Conservation (phyloP, 1,140 invertebrate species). For the Zeugodacus cucurbitae region DNA sequence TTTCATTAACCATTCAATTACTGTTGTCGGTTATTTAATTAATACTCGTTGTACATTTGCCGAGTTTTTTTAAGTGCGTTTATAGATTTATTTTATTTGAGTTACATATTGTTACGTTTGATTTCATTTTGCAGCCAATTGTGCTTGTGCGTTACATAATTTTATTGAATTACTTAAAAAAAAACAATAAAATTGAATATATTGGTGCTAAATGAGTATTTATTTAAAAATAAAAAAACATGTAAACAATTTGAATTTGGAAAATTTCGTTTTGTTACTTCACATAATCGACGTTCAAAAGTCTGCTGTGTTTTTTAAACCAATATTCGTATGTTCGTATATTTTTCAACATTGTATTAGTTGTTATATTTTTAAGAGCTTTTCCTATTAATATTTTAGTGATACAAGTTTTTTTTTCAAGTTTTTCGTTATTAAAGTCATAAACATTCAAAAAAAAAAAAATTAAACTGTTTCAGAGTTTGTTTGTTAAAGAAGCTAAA, state of each 20-base stretch:
- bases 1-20: constrained; percentile 40
- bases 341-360: constrained; percentile 1
- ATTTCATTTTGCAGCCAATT: constrained; percentile 25
- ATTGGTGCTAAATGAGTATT: background rate
- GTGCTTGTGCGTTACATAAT: constrained; percentile 33
- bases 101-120: constrained; percentile 29
- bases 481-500: constrained; percentile 43
- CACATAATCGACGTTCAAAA: background rate
- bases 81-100: constrained; percentile 22
- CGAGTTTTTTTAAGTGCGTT: constrained; percentile 23
- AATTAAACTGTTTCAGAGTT: constrained; percentile 40
- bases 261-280: background rate
- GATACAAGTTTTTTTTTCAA: background rate
- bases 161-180: background rate
- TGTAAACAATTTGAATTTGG: background rate
- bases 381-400: constrained; percentile 25
- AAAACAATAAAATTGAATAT: background rate
- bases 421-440: constrained; percentile 4
- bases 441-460: background rate
- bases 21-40: constrained; percentile 22
- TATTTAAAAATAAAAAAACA: background rate
- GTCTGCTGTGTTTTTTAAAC: background rate
- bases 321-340: background rate
- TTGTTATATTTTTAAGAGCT: constrained; percentile 22
- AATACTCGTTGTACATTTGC: constrained; percentile 34